Conservation (phyloP, 1,140 invertebrate species). For the Aphis gossypii region DNA sequence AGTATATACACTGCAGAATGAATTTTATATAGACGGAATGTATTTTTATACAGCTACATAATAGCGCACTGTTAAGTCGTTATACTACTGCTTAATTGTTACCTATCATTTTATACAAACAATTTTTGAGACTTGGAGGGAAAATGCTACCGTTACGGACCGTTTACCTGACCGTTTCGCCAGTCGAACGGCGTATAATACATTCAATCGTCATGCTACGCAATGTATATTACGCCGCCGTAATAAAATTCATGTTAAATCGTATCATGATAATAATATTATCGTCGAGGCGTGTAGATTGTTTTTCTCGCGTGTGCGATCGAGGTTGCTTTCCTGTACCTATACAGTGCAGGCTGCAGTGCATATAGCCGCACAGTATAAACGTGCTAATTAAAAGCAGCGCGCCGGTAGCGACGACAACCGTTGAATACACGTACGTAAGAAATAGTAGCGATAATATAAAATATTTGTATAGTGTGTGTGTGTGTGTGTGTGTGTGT, state of each 20-base stretch:
- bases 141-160: not conserved
- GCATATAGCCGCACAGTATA: not conserved
- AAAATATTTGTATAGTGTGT: not conserved
- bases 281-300: not conserved
- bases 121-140: not conserved
- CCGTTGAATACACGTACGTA: not conserved
- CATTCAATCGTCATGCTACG: not conserved
- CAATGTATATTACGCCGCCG: not conserved
- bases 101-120: not conserved
- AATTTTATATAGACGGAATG: not conserved
- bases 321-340: not conserved
- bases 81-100: not conserved
- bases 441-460: not conserved
- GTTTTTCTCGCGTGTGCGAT: not conserved
- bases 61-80: not conserved
- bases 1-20: no score
- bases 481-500: no score
- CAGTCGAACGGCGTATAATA: not conserved
- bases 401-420: not conserved
- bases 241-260: not conserved
- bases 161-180: not conserved
- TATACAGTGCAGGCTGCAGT: not conserved
- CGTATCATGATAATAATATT: conserved; percentile 6
- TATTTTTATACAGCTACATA: not conserved
- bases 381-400: conserved; percentile 20